Evolutionary conservation across 2,888 invertebrate species (phyloP).

Genomic region (Agrochola macilenta): DNA sequence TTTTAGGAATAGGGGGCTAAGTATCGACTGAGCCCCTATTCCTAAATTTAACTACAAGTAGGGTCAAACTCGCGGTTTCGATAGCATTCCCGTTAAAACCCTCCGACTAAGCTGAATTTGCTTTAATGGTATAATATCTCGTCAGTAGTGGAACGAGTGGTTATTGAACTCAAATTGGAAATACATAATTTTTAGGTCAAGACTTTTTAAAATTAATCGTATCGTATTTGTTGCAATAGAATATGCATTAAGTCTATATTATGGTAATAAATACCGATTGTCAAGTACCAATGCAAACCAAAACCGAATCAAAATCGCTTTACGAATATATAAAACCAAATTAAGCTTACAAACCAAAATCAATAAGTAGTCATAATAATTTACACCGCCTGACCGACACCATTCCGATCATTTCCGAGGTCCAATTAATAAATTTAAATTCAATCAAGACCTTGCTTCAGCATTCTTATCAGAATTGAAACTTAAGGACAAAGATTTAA

Average conservation of each 20-base stretch:
- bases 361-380: slow-evolving; percentile 35
- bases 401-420: slow-evolving; percentile 30
- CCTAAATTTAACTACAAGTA: too few relatives aligned
- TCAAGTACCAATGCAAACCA: slow-evolving; percentile 20
- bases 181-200: slow-evolving; percentile 34
- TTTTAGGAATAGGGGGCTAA: not conserved
- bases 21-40: not conserved
- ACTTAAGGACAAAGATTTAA: slow-evolving; percentile 10
- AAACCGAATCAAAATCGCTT: slow-evolving; percentile 17
- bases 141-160: not conserved
- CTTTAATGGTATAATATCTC: not conserved
- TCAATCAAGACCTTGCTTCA: slow-evolving; percentile 38
- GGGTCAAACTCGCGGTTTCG: too few relatives aligned
- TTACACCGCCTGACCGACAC: slow-evolving; percentile 26
- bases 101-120: not conserved
- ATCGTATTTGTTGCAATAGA: not conserved
- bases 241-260: slow-evolving; percentile 3
- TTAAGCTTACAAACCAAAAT: slow-evolving; percentile 14
- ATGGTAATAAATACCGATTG: slow-evolving; percentile 18
- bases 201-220: slow-evolving; percentile 19
- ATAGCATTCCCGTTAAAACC: not conserved
- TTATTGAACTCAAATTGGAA: slow-evolving; percentile 4
- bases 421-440: slow-evolving; percentile 51
- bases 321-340: slow-evolving; percentile 21
- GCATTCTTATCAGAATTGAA: slow-evolving; percentile 11